Evolutionary conservation across 1,140 invertebrate genomes (phyloP).

Genomic region (Drosophila tani): DNA sequence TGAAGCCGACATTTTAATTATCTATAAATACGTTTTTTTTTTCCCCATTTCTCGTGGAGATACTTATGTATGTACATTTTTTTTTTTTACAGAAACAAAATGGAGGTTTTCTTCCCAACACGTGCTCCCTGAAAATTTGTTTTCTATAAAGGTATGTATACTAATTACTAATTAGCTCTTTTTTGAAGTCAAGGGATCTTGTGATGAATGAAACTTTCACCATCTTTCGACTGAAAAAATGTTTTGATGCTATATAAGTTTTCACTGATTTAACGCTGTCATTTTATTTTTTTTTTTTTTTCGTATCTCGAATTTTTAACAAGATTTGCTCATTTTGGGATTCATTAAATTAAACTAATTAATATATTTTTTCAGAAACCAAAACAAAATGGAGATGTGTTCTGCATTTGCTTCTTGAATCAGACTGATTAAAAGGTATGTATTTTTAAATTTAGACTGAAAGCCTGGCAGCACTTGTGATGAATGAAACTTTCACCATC

Average conservation of each 20-base stretch:
- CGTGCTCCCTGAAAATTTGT: neutral
- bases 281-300: neutral
- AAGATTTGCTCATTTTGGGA: neutral
- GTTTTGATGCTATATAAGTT: constrained; percentile 4
- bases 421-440: neutral
- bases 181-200: neutral
- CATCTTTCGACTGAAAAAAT: constrained; percentile 13
- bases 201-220: constrained; percentile 19
- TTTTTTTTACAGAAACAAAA: constrained; percentile 25
- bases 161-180: no score
- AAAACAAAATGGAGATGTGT: no score
- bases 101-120: neutral
- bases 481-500: constrained; percentile 18
- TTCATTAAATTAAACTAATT: neutral
- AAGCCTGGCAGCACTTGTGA: neutral
- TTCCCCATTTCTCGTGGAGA: neutral
- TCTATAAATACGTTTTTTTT: neutral
- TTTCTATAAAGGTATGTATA: neutral
- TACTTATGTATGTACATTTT: constrained; percentile 5
- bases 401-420: neutral
- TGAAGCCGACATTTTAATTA: constrained; percentile 59
- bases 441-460: neutral
- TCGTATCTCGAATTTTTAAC: neutral
- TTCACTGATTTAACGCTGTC: neutral
- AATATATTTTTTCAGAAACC: neutral